Conservation (phyloP, 2,888 invertebrate genomes). For the Chelonus formosanus region DNA sequence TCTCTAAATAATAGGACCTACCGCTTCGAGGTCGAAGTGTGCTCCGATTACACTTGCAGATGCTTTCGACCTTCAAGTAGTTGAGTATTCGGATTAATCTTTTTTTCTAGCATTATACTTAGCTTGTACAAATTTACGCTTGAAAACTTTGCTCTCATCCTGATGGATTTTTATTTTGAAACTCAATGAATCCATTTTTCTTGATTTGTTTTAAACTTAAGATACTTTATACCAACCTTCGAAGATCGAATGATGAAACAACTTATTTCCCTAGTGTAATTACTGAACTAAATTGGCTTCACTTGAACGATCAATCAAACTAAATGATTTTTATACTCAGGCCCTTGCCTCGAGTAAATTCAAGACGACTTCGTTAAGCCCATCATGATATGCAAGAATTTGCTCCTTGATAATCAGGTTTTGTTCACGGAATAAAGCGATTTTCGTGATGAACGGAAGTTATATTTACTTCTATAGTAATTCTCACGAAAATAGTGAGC, state of each 20-base stretch:
- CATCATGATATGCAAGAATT: conserved; percentile 34
- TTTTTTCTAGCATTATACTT: background rate
- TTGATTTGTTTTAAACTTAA: no score
- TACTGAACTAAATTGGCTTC: conserved; percentile 40
- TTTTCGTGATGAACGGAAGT: conserved; percentile 35
- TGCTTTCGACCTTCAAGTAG: conserved; percentile 44
- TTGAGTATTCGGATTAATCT: conserved; percentile 49
- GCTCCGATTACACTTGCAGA: conserved; percentile 51
- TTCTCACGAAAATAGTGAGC: no score
- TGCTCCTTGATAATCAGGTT: conserved; percentile 40
- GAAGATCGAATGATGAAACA: no score
- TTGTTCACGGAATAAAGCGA: conserved; percentile 38
- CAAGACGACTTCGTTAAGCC: conserved; percentile 21
- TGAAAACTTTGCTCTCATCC: no score
- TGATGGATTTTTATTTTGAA: no score
- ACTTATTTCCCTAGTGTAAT: conserved; percentile 28
- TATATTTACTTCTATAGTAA: background rate
- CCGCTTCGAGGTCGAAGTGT: conserved; percentile 31
- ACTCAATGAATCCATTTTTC: no score
- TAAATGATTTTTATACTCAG: background rate
- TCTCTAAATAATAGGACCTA: no score
- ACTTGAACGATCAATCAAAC: conserved; percentile 36
- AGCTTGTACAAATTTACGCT: no score
- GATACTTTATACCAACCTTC: no score
- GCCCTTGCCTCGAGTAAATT: conserved; percentile 17